phyloP scores from a whole-genome alignment of 2,797 vertebrate genomes.

The Nannoperca obscura region DNA sequence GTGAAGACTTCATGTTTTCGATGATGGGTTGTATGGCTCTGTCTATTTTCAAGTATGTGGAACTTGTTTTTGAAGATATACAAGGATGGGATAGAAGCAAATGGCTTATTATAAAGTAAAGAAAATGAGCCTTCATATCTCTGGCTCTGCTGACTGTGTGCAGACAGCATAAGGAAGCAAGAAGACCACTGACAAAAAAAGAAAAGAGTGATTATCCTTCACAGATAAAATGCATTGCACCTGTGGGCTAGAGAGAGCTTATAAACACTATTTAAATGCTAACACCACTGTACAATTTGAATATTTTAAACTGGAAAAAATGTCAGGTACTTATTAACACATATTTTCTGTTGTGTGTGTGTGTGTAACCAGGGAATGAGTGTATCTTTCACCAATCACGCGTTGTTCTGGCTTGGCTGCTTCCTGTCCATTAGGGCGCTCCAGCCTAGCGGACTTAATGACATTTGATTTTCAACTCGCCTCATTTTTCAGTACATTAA shows the following conservation, averaged over 20 bases:
- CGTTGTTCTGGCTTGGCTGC: conserved; percentile 13
- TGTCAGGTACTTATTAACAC: conserved; percentile 2
- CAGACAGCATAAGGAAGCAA: background rate
- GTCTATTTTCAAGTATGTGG: conserved; percentile 7
- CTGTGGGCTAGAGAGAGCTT: background rate
- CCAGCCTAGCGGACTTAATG: conserved; percentile 50
- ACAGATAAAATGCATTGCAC: background rate
- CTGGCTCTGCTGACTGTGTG: background rate
- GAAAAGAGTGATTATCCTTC: background rate
- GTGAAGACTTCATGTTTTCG: background rate
- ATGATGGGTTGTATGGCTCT: conserved; percentile 14
- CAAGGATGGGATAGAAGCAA: conserved; percentile 28
- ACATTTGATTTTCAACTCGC: conserved; percentile 50
- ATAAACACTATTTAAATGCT: conserved; percentile 3
- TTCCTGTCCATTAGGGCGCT: conserved; percentile 43
- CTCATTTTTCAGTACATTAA: conserved; percentile 69
- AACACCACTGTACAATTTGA: background rate
- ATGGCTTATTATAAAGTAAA: conserved; percentile 7
- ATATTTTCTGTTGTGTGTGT: background rate
- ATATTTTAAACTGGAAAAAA: background rate
- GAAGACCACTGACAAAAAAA: background rate
- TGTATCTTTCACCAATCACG: conserved; percentile 47
- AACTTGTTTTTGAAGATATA: conserved; percentile 15
- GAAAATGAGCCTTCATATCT: conserved; percentile 23
- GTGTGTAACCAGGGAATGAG: conserved; percentile 12